Evolutionary conservation across 2,113 vertebrate genomes (phyloP).

Genomic region (Eretmochelys imbricata): DNA sequence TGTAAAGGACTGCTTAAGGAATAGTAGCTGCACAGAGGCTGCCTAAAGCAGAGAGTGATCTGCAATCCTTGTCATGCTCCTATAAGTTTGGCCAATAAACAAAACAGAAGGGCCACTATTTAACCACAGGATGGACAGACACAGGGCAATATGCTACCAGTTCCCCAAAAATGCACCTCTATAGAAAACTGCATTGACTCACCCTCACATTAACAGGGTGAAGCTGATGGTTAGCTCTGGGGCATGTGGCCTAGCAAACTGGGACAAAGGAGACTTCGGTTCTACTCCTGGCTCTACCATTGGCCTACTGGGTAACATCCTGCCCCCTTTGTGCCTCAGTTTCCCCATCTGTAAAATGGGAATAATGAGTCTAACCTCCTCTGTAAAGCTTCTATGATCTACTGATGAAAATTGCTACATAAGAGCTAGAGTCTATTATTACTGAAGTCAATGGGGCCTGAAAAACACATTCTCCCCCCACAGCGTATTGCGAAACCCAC

Average conservation of each 20-base stretch:
- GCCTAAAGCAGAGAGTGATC: no score
- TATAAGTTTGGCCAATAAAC: no score
- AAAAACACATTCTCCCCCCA: not conserved
- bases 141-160: not conserved
- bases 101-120: not conserved
- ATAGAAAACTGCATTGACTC: not conserved
- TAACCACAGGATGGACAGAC: not conserved
- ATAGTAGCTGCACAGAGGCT: no score
- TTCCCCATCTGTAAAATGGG: not conserved
- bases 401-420: not conserved
- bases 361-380: not conserved
- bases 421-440: not conserved
- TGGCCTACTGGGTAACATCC: not conserved
- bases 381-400: not conserved
- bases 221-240: not conserved
- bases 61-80: no score
- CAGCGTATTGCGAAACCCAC: not conserved
- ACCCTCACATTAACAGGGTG: not conserved
- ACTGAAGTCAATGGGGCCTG: not conserved
- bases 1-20: not conserved
- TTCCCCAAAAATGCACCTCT: not conserved
- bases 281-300: not conserved
- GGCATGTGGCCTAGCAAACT: not conserved
- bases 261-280: not conserved
- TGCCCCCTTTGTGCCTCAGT: not conserved